Conservation (phyloP, 2,888 invertebrate genomes). For the Gisinianus flammeolus region DNA sequence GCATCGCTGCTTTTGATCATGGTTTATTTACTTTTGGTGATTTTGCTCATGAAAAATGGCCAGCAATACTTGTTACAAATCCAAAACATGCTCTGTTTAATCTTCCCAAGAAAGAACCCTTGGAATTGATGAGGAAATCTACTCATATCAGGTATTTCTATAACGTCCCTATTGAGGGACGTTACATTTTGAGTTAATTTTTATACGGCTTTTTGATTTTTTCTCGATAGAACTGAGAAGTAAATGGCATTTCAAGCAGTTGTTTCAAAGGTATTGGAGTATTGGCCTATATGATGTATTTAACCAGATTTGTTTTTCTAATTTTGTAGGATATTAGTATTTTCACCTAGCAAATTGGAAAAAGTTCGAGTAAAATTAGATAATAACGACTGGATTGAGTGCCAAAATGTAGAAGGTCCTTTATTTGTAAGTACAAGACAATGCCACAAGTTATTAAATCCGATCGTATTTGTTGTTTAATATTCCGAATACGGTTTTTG, state of each 20-base stretch:
- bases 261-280: too few species aligned
- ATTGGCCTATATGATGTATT: too few species aligned
- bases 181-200: too few species aligned
- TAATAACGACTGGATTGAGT: constrained; percentile 69
- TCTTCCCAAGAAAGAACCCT: constrained; percentile 76
- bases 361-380: constrained; percentile 74
- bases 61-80: constrained; percentile 82
- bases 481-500: too few species aligned
- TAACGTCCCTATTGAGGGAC: too few species aligned
- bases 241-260: too few species aligned
- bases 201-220: too few species aligned
- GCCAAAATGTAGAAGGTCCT: constrained; percentile 70
- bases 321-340: constrained; percentile 74
- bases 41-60: constrained; percentile 77
- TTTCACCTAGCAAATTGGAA: constrained; percentile 72
- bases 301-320: too few species aligned
- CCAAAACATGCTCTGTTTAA: constrained; percentile 82
- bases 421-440: too few species aligned
- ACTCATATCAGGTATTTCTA: constrained; percentile 73
- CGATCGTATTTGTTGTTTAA: too few species aligned
- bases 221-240: too few species aligned
- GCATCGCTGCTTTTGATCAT: constrained; percentile 85
- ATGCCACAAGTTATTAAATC: too few species aligned
- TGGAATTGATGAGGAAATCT: constrained; percentile 71
- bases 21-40: constrained; percentile 86